Evolutionary conservation across 2,888 invertebrate species (phyloP).

Genomic region (Pollenia labialis): DNA sequence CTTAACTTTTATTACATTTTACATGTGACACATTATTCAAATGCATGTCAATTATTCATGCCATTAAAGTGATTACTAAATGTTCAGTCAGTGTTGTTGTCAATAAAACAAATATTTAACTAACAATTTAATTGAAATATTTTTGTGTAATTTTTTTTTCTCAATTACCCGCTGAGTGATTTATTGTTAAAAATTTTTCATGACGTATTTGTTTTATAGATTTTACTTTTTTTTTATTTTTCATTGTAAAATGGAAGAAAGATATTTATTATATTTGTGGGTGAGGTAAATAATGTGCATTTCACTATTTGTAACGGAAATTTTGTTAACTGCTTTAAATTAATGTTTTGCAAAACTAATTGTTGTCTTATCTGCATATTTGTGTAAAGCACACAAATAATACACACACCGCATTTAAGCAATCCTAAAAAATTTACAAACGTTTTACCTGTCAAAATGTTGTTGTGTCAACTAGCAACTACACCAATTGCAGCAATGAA

Average conservation of each 20-base stretch:
- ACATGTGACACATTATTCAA: conserved; percentile 79
- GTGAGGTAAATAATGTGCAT: conserved; percentile 49
- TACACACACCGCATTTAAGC: conserved; percentile 31
- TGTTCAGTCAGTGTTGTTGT: conserved; percentile 52
- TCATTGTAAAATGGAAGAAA: conserved; percentile 7
- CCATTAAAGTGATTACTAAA: conserved; percentile 74
- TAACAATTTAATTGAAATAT: conserved; percentile 74
- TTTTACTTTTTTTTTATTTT: conserved; percentile 9
- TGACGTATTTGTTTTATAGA: conserved; percentile 56
- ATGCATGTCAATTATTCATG: conserved; percentile 77
- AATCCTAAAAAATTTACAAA: conserved; percentile 57
- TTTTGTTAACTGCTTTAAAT: conserved; percentile 35
- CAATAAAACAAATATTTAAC: conserved; percentile 61
- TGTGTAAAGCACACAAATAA: neutral
- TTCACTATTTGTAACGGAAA: conserved; percentile 58
- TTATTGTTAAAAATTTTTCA: conserved; percentile 74
- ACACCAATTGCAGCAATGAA: neutral
- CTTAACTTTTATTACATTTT: neutral
- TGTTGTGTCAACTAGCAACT: conserved; percentile 20
- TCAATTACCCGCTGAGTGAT: conserved; percentile 60
- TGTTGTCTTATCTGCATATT: conserved; percentile 39
- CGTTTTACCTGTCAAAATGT: conserved; percentile 59
- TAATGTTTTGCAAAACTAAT: conserved; percentile 38
- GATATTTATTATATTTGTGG: conserved; percentile 20
- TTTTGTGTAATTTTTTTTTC: conserved; percentile 37